A percentile compares a stretch with the other conserved stretches of the same genome.
These are phyloP conservation scores for Andricus curvator DNA, from an alignment of 2,888 invertebrate genomes.

Conservation along the genomic window DNA sequence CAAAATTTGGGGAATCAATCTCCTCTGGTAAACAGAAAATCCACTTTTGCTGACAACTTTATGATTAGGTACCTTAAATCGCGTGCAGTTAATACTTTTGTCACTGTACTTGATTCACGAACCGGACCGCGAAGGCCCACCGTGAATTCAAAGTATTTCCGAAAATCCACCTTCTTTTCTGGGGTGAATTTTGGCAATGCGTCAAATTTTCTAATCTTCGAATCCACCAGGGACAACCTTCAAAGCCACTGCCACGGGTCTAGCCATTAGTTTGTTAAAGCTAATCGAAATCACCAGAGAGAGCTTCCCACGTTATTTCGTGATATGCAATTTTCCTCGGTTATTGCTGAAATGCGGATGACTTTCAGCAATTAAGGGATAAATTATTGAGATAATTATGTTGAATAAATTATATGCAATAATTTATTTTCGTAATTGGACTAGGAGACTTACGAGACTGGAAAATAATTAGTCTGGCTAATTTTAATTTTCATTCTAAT, in stretches of 20 bases:
- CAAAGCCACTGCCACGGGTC: constrained; percentile 60
- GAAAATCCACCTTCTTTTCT: constrained; percentile 16
- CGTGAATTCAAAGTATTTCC: neutral
- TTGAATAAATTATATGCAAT: constrained; percentile 12
- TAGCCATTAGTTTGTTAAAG: constrained; percentile 50
- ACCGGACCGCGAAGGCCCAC: neutral
- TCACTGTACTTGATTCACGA: neutral
- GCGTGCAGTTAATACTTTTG: neutral
- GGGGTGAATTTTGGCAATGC: constrained; percentile 49
- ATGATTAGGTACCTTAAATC: constrained; percentile 9
- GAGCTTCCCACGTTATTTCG: constrained; percentile 20
- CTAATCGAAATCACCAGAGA: constrained; percentile 31
- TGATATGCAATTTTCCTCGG: neutral
- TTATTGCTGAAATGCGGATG: neutral
- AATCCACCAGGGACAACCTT: constrained; percentile 56
- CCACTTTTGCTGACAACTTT: constrained; percentile 15
- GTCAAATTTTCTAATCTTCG: constrained; percentile 54
- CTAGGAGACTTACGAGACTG: neutral
- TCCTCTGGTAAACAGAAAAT: constrained; percentile 11
- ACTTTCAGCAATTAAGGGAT: constrained; percentile 14
- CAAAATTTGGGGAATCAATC: constrained; percentile 39
- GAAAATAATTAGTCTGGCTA: constrained; percentile 22
- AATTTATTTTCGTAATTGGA: constrained; percentile 28
- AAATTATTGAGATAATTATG: constrained; percentile 15
- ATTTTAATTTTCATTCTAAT: neutral